A percentile compares a stretch with the other conserved stretches of the same genome.
These are phyloP conservation scores for Betta splendens DNA, from an alignment of 2,797 vertebrate genomes.

Conservation along the genomic window DNA sequence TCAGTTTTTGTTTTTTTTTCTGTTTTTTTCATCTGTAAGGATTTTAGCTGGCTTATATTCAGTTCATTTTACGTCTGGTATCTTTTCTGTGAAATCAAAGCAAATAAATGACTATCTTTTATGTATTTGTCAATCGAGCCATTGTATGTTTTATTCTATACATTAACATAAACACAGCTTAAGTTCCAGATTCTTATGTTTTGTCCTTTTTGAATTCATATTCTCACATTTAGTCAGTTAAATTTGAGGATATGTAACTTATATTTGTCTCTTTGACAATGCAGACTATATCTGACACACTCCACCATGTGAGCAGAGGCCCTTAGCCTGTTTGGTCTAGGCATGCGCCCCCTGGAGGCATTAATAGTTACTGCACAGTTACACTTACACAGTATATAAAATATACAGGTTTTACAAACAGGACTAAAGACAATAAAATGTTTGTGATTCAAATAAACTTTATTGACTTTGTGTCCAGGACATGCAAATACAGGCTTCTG, in stretches of 20 bases:
- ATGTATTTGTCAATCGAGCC: slow-evolving; percentile 51
- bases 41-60: slow-evolving; percentile 30
- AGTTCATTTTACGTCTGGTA: slow-evolving; percentile 42
- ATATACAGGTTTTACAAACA: neutral
- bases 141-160: slow-evolving; percentile 51
- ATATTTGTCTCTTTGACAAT: slow-evolving; percentile 54
- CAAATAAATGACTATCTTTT: slow-evolving; percentile 73
- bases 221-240: slow-evolving; percentile 37
- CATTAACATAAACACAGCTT: no score
- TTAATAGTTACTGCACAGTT: no score
- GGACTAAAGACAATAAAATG: neutral
- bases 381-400: neutral
- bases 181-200: slow-evolving; percentile 43
- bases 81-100: slow-evolving; percentile 64
- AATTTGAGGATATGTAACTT: slow-evolving; percentile 51
- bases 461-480: slow-evolving; percentile 91
- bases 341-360: no score
- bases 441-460: slow-evolving; percentile 87
- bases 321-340: no score
- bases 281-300: no score
- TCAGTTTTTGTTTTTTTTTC: no score
- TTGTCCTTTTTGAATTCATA: slow-evolving; percentile 40
- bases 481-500: slow-evolving; percentile 97
- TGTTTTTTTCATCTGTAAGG: slow-evolving; percentile 21
- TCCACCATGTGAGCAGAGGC: no score